Evolutionary conservation across 2,888 invertebrate genomes (phyloP).

Genomic region (Calameuta idolon): DNA sequence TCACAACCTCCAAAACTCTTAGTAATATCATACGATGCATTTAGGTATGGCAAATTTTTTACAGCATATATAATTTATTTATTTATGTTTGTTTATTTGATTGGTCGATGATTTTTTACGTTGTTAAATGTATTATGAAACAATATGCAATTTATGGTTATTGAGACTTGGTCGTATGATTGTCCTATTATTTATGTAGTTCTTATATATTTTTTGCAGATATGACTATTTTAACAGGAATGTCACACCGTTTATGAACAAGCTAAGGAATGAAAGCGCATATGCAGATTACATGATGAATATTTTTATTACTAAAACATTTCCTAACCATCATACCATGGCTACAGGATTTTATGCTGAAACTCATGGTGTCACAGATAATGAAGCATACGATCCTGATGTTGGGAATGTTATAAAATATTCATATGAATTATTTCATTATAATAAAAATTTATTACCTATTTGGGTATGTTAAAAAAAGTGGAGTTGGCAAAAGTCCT

Average conservation of each 20-base stretch:
- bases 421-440: constrained; percentile 70
- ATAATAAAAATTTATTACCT: constrained; percentile 69
- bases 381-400: constrained; percentile 71
- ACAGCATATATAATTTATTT: neutral
- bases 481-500: neutral
- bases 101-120: neutral
- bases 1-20: constrained; percentile 70
- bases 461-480: constrained; percentile 70
- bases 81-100: neutral
- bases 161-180: neutral
- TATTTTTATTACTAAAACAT: constrained; percentile 79
- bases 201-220: constrained; percentile 49
- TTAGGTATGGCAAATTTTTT: constrained; percentile 58
- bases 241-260: constrained; percentile 72
- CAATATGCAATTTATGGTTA: neutral
- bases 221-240: constrained; percentile 75
- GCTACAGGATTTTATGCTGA: constrained; percentile 78
- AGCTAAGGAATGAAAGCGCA: constrained; percentile 71
- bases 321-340: constrained; percentile 80
- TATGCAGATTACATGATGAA: constrained; percentile 72
- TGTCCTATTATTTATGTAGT: neutral
- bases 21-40: constrained; percentile 79
- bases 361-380: constrained; percentile 78
- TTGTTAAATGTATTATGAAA: neutral
- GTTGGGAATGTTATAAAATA: constrained; percentile 49